phyloP scores from a whole-genome alignment of 1,140 invertebrate species.

The Solenopsis fugax region DNA sequence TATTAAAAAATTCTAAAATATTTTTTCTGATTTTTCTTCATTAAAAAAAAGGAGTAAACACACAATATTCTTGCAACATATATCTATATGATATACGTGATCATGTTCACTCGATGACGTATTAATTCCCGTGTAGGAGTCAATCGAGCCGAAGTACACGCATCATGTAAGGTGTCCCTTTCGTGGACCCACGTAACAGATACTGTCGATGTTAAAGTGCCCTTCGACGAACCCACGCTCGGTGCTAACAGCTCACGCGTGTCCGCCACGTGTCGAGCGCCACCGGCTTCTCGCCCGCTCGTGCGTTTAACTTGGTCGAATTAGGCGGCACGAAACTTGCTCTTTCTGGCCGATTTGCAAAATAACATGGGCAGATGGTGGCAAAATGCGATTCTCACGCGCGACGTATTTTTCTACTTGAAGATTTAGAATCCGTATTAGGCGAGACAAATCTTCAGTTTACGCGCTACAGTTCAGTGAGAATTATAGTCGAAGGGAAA shows the following conservation, averaged over 20 bases:
- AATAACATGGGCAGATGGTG: slow-evolving; percentile 71
- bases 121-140: slow-evolving; percentile 26
- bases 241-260: slow-evolving; percentile 78
- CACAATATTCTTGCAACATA: slow-evolving; percentile 3
- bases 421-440: background rate
- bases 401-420: slow-evolving; percentile 53
- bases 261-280: slow-evolving; percentile 75
- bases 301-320: slow-evolving; percentile 75
- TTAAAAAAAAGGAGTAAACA: background rate
- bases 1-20: background rate
- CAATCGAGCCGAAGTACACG: slow-evolving; percentile 38
- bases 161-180: slow-evolving; percentile 70
- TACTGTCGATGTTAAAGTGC: slow-evolving; percentile 42
- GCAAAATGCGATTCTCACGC: slow-evolving; percentile 49
- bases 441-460: slow-evolving; percentile 42
- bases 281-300: slow-evolving; percentile 59
- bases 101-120: slow-evolving; percentile 15
- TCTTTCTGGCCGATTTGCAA: slow-evolving; percentile 68
- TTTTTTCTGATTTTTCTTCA: background rate
- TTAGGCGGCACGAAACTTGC: slow-evolving; percentile 65
- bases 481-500: slow-evolving; percentile 7
- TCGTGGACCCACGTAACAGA: slow-evolving; percentile 33
- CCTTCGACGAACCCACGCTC: slow-evolving; percentile 28
- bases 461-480: slow-evolving; percentile 23
- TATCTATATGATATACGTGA: background rate